Evolutionary conservation across 2,797 vertebrate species (phyloP).

Genomic region (Erithacus rubecula): DNA sequence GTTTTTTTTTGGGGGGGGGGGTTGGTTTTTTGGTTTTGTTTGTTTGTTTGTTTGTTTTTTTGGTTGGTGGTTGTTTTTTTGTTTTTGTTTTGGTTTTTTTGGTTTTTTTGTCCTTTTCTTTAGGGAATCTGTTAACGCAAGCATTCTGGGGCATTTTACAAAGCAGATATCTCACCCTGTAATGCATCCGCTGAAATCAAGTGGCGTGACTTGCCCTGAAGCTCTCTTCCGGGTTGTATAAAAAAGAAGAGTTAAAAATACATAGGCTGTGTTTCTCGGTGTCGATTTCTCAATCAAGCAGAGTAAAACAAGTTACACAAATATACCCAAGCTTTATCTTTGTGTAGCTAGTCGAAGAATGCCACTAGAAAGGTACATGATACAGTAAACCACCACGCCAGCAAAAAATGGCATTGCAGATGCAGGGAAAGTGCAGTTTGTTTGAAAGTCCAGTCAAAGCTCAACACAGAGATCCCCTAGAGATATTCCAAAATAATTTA

Average conservation of each 20-base stretch:
- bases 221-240: neutral
- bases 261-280: neutral
- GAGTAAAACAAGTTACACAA: neutral
- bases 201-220: fast-evolving
- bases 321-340: neutral
- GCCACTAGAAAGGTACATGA: neutral
- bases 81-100: neutral
- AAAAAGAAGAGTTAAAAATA: slow-evolving; percentile 12
- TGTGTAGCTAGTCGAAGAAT: neutral
- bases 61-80: neutral
- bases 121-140: neutral
- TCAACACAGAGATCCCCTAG: neutral
- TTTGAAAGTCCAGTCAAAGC: neutral
- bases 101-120: neutral
- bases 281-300: neutral
- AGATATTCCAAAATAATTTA: neutral
- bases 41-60: no score
- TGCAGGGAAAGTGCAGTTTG: neutral
- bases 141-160: neutral
- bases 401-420: neutral
- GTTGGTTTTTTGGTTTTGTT: neutral
- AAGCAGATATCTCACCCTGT: neutral
- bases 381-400: neutral
- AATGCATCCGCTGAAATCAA: neutral
- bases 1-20: no score